Base-by-base conservation (phyloP, 2,888 invertebrate species). In the Phorcus lineatus region DNA sequence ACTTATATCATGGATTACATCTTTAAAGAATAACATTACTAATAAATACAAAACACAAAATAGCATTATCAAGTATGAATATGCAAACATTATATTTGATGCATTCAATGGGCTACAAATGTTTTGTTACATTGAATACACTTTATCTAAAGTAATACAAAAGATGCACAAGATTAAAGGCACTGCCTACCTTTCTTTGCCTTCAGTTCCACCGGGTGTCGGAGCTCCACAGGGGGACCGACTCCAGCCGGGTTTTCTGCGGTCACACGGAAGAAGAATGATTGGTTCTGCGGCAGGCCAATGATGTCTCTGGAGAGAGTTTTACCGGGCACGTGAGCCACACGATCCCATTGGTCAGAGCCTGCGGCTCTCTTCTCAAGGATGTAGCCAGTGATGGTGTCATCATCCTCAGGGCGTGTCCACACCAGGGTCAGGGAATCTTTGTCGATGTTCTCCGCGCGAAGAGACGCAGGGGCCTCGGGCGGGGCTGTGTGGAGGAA, bases 241-340 rank as follows among this genome's bases (percentile, higher is more conserved):
- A 84, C 67, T 17, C 91, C 92, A 17, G 90, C 90, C n/a, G 91
- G 89, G 84, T 98, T 98, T 87, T 96, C 95, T 0, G 97, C 97
- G 88, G 96, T 95, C 13, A 98, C 95, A 82, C 97, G 95, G 95
- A 98, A 97, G 94, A 96, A 95, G 91, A 97, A 97, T n/a, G 89
- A 85, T 16, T 83, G 90, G 96, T 90, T 91, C 62, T 88, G 76
- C 53, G 86, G 86, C 19, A 91, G 83, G 55, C 87, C 86, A 13
- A 86, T 87, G 19, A 92, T 83, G 78, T 87, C 83, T 74, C 88
- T 86, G 66, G 84, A 87, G 31, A 81, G 87, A 22, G 88, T 83
- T 67, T 88, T 85, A n/a, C 88, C 85, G 11, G 89, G 86, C 16
- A 91, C 85, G 19, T 88, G 83, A 0, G 89, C 87, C 13, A 91